Percentiles rank a stretch among this genome's conserved stretches.
phyloP scores from a whole-genome alignment of 1,140 invertebrate species.

The Onthophagus taurus region DNA sequence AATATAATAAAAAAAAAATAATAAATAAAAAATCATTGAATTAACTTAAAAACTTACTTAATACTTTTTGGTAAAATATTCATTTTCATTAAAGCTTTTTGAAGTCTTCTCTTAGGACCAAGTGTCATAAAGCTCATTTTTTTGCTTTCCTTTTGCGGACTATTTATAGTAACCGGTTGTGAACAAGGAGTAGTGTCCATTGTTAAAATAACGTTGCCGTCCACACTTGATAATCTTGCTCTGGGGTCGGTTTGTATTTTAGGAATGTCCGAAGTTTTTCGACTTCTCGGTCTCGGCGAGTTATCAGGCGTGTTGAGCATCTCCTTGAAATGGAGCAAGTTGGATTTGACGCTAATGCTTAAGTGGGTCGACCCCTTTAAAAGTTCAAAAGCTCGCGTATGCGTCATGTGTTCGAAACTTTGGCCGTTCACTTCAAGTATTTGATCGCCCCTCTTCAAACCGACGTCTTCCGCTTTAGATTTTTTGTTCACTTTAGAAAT shows the following conservation, averaged over 20 bases:
- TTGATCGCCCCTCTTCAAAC: slow-evolving; percentile 94
- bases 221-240: slow-evolving; percentile 51
- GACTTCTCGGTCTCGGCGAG: slow-evolving; percentile 58
- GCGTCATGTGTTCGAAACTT: slow-evolving; percentile 86
- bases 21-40: not conserved
- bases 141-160: slow-evolving; percentile 34
- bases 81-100: slow-evolving; percentile 85
- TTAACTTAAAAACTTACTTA: slow-evolving; percentile 40
- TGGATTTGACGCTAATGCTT: slow-evolving; percentile 94
- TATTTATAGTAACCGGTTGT: slow-evolving; percentile 36
- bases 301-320: slow-evolving; percentile 81
- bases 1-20: slow-evolving; percentile 8
- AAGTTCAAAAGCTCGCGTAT: slow-evolving; percentile 84
- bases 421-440: slow-evolving; percentile 96
- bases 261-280: slow-evolving; percentile 47
- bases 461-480: slow-evolving; percentile 93
- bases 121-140: slow-evolving; percentile 77
- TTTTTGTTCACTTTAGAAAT: slow-evolving; percentile 80
- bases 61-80: slow-evolving; percentile 83
- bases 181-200: slow-evolving; percentile 30
- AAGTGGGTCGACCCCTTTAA: slow-evolving; percentile 89
- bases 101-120: slow-evolving; percentile 71
- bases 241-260: slow-evolving; percentile 55
- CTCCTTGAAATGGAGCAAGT: slow-evolving; percentile 76
- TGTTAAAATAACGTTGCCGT: slow-evolving; percentile 40